A percentile compares a stretch with the other conserved stretches of the same genome.
Evolutionary conservation across 1,140 invertebrate species (phyloP).

Genomic region (Pogonomyrmex barbatus): DNA sequence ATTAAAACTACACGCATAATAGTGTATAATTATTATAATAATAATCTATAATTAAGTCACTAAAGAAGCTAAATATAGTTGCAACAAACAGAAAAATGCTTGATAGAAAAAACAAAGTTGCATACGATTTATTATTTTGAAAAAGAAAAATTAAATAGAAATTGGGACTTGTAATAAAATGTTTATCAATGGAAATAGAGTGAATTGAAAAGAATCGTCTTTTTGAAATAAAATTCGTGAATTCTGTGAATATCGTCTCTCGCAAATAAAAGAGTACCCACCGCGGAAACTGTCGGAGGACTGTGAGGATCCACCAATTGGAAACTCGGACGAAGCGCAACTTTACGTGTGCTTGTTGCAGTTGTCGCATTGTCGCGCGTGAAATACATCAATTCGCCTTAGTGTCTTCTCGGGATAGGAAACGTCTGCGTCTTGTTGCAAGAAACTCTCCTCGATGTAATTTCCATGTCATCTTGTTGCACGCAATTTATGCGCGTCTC

Average conservation of each 20-base stretch:
- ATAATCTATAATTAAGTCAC: background rate
- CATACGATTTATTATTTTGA: no score
- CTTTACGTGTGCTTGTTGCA: background rate
- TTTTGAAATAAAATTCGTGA: slow-evolving; percentile 7
- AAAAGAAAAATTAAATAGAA: no score
- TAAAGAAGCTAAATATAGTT: background rate
- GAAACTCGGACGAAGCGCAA: background rate
- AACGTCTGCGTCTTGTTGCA: slow-evolving; percentile 40
- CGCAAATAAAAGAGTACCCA: background rate
- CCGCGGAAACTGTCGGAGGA: background rate
- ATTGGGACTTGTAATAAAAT: background rate
- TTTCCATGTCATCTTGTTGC: slow-evolving; percentile 67
- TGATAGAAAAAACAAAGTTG: background rate
- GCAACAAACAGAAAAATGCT: no score
- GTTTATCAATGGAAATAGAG: background rate
- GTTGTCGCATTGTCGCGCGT: background rate
- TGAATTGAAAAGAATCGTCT: background rate
- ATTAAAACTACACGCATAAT: background rate
- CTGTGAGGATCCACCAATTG: background rate
- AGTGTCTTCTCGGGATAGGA: slow-evolving; percentile 13
- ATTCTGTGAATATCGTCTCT: background rate
- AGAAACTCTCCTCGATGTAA: slow-evolving; percentile 69
- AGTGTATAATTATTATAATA: background rate
- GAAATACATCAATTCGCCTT: slow-evolving; percentile 31
- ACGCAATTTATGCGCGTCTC: slow-evolving; percentile 64